Conservation (phyloP, 1,140 invertebrate genomes). For the Polyergus mexicanus region DNA sequence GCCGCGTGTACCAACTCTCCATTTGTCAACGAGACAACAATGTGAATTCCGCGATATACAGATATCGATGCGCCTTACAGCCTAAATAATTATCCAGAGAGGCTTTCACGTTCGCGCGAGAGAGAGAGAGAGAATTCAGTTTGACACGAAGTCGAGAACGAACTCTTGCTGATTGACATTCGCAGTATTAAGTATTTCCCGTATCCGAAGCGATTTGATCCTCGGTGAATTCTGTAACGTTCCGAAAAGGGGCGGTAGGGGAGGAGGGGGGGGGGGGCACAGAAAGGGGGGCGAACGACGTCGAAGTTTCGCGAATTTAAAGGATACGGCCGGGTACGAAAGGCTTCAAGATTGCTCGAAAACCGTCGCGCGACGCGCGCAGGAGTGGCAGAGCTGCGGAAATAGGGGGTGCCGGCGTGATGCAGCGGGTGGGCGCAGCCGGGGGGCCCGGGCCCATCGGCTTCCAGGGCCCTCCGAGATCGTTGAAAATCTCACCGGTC, state of each 20-base stretch:
- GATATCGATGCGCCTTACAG: not conserved
- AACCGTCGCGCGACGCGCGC: constrained; percentile 76
- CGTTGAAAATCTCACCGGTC: constrained; percentile 88
- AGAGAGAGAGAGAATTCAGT: not conserved
- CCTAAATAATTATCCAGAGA: not conserved
- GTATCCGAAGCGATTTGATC: not conserved
- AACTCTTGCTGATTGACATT: no score
- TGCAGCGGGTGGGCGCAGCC: constrained; percentile 82
- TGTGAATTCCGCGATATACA: not conserved
- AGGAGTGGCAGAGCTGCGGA: constrained; percentile 75
- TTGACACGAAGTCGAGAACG: no score
- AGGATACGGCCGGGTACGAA: constrained; percentile 68
- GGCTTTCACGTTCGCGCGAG: no score
- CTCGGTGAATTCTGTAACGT: not conserved
- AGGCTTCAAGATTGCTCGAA: constrained; percentile 81
- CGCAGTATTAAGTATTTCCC: no score
- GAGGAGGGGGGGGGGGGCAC: no score
- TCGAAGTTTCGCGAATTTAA: constrained; percentile 47
- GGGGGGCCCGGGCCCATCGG: constrained; percentile 83
- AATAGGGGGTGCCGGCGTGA: constrained; percentile 81
- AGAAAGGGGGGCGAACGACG: not conserved
- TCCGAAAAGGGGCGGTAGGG: no score
- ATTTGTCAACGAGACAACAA: constrained; percentile 6
- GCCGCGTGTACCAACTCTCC: no score
- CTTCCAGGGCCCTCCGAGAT: constrained; percentile 84